Base-by-base conservation (phyloP, 2,888 invertebrate species). In the Eilema griseolum region DNA sequence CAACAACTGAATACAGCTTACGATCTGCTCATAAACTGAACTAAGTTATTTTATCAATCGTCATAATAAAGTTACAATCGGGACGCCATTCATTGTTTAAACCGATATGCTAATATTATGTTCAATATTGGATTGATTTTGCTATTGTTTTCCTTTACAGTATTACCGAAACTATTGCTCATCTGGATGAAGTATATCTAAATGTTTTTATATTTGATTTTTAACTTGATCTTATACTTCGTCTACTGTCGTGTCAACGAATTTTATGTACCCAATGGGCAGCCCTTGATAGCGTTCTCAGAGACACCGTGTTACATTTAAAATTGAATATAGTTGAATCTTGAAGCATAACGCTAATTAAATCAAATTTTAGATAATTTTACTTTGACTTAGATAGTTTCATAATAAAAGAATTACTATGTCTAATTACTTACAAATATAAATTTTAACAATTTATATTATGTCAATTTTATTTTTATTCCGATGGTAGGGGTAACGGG, bases 11-110 rank as follows among this genome's bases (percentile, higher is more conserved):
- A 68, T 68, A 68, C n/a, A 61, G 64, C 10, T 41, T 57, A 59
- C 23, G 10, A n/a, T 37, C 33, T 41, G 11, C 46, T 68, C 63
- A 64, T 75, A 80, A 80, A 80, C 26, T 66, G 28, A 77, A 80
- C 65, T 69, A 72, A 80, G 73, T 82, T 82, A 82, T 80, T 79
- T 71, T 61, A 67, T 71, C 73, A 81, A 79, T 82, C 56, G 70
- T 28, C 70, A 24, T 76, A 79, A 80, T 79, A 79, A 79, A 79
- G 82, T 76, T 76, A 76, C 52, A 60, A 68, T n/a, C 20, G 8
- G n/a, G 24, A 33, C 69, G 65, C 74, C 31, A 69, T 67, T 70
- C 26, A 66, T 76, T 79, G 73, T 77, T 72, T 76, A 71, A 77
- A 79, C 61, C 66, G 65, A 69, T 71, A 82, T 74, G 71, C 71